Evolutionary conservation across 2,113 vertebrate genomes (phyloP).

Genomic region (Phoenicopterus ruber): DNA sequence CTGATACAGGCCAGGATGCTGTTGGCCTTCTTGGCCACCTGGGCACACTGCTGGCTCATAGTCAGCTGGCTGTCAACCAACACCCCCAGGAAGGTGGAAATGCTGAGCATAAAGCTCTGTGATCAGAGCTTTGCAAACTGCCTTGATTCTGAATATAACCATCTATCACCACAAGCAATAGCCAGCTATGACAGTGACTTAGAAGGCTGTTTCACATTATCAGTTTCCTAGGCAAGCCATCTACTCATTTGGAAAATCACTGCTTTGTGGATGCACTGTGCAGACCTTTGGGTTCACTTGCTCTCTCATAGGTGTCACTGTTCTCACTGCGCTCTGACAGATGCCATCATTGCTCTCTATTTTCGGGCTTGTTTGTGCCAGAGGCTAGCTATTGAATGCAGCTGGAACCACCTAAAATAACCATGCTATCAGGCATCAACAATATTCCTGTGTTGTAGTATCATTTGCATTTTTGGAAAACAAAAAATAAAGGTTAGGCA

Average conservation of each 20-base stretch:
- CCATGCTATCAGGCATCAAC: not conserved
- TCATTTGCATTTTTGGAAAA: not conserved
- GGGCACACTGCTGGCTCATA: no score
- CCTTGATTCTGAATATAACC: not conserved
- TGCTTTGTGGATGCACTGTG: not conserved
- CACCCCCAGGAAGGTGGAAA: no score
- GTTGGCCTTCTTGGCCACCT: no score
- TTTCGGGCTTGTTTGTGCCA: not conserved
- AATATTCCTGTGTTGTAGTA: not conserved
- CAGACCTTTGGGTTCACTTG: not conserved
- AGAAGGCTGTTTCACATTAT: not conserved
- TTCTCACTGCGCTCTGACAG: not conserved
- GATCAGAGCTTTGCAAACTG: not conserved
- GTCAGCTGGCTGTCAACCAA: no score
- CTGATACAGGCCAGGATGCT: no score
- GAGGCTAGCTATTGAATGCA: not conserved
- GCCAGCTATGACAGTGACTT: not conserved
- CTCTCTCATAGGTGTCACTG: not conserved
- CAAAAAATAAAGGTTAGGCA: not conserved
- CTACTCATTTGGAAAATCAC: not conserved
- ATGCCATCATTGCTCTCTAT: not conserved
- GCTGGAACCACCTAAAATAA: not conserved
- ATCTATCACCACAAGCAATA: not conserved
- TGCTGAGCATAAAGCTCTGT: not conserved
- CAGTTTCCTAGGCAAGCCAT: not conserved